Conservation (phyloP, 2,888 invertebrate genomes). For the Catocala sponsa region DNA sequence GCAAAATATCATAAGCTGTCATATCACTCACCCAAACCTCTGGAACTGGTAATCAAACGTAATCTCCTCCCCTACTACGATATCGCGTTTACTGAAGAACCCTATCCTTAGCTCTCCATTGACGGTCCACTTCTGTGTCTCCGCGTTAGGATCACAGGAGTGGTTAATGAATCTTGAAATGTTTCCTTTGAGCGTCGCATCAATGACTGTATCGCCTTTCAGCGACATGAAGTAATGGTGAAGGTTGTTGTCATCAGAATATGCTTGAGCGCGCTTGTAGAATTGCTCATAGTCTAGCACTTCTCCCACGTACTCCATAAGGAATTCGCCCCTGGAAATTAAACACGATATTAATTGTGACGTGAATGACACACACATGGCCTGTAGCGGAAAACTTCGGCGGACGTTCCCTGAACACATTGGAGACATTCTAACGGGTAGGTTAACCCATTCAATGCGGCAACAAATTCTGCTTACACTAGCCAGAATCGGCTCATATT, state of each 20-base stretch:
- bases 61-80: constrained; percentile 96
- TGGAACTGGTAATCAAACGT: constrained; percentile 99
- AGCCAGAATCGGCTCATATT: no score
- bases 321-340: constrained; percentile 94
- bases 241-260: constrained; percentile 95
- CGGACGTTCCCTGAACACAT: no score
- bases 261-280: constrained; percentile 94
- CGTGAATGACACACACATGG: no score
- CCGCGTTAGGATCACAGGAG: constrained; percentile 99
- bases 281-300: constrained; percentile 97
- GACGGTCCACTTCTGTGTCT: constrained; percentile 99
- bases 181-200: constrained; percentile 98
- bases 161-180: constrained; percentile 99
- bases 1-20: not conserved
- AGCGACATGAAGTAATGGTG: constrained; percentile 99
- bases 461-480: no score
- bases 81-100: constrained; percentile 96
- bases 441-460: no score
- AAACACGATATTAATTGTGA: not conserved
- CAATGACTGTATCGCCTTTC: constrained; percentile 95
- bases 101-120: constrained; percentile 98
- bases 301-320: constrained; percentile 99
- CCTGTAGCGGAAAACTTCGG: no score
- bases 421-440: no score
- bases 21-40: constrained; percentile 93